phyloP scores from a whole-genome alignment of 2,797 vertebrate species.

The Malacoraja senta region DNA sequence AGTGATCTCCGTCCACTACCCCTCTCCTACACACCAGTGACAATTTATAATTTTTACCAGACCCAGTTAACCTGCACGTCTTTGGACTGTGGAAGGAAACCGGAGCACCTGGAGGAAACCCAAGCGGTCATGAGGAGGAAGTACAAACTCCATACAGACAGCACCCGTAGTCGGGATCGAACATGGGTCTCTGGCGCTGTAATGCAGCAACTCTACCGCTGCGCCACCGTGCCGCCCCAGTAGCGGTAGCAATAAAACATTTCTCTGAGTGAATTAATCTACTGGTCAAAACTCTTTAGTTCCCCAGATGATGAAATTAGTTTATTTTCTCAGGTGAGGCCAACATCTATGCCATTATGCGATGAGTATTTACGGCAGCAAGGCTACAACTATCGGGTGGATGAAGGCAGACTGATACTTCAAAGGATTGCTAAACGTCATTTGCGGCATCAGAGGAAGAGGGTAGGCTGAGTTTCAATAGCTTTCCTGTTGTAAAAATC shows the following conservation, averaged over 20 bases:
- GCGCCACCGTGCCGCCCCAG: no score
- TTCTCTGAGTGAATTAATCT: not conserved
- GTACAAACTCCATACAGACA: no score
- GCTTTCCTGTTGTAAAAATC: not conserved
- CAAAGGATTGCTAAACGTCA: conserved; percentile 56
- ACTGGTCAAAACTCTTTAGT: not conserved
- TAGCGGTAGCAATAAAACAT: not conserved
- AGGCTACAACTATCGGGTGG: conserved; percentile 67
- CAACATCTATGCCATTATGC: conserved; percentile 60
- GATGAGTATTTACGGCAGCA: conserved; percentile 67
- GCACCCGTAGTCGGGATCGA: no score
- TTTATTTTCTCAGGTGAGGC: conserved; percentile 53
- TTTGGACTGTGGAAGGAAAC: no score
- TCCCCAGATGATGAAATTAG: not conserved
- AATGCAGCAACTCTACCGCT: no score
- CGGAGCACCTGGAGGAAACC: no score
- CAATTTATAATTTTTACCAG: no score
- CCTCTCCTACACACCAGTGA: no score
- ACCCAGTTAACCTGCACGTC: no score
- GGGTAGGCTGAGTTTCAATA: not conserved
- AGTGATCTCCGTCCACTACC: no score
- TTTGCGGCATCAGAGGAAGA: conserved; percentile 29
- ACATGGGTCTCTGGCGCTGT: no score
- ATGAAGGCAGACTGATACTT: conserved; percentile 65
- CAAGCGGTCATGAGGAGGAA: no score